Evolutionary conservation across 2,113 vertebrate genomes (phyloP), one percentile per base, ranked within the genome.

Genomic region (Coreoperca whiteheadi): DNA sequence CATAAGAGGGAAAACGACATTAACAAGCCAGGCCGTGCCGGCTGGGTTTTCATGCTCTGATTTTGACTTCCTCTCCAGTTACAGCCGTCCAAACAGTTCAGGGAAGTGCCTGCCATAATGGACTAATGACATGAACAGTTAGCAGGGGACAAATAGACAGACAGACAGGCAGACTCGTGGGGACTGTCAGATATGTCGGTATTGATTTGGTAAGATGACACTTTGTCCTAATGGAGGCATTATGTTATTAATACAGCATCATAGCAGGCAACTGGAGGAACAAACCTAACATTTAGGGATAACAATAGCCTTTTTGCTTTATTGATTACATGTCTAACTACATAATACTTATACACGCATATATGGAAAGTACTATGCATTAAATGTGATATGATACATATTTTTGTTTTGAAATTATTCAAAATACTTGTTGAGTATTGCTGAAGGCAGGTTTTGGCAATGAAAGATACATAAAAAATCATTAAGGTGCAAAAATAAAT

Each of bases 191-290:
- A 93, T 81, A 88, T 85, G 89, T 90, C 70, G 2, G 65, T 89
- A 94, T 94, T 89, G 94, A 94, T 94, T 89, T 76, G 65, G 94
- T 91, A 94, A 94, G 57, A 90, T 81, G 90, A 94, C 77, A 88
- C 93, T 67, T 74, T 84, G 74, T 87, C 63, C 90, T 92, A 93
- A 93, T 94, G 93, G 92, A 93, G 60, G 70, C 88, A 88, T 93
- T 88, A 93, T 85, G 83, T 76, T 86, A 87, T 88, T 93, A 92
- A 89, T 88, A 72, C 63, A 72, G 37, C 77, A 88, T 93, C 83
- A 86, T 25, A 70, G 79, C 41, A 57, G 50, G 46, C 74, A 65
- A 73, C 73, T 84, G 41, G 71, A 88, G 63, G 74, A 84, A 66
- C 73, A 72, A 74, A 37, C 23, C 30, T 30, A 82, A 81, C 85